These are phyloP conservation scores for Watsonalla cultraria DNA, from an alignment of 2,888 invertebrate species.

Conservation along the genomic window DNA sequence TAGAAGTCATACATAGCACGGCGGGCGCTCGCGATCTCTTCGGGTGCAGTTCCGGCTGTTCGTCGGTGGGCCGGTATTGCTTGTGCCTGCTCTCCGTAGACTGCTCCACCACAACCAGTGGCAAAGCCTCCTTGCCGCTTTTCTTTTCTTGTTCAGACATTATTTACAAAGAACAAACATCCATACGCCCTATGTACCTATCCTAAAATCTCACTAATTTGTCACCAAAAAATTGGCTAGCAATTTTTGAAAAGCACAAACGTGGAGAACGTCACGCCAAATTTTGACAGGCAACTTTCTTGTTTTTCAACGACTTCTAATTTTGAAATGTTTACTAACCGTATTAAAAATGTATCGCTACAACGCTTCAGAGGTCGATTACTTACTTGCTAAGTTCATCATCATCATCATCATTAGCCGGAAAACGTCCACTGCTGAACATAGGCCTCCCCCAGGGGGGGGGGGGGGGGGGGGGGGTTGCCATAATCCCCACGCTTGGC, in stretches of 20 bases:
- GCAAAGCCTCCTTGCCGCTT: conserved; percentile 30
- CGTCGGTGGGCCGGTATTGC: conserved; percentile 40
- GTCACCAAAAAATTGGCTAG: conserved; percentile 41
- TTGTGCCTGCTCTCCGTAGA: conserved; percentile 39
- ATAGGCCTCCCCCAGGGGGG: too few species aligned
- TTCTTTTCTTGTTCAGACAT: conserved; percentile 64
- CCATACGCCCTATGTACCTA: conserved; percentile 42
- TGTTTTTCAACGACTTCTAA: conserved; percentile 53
- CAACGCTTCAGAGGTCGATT: not conserved
- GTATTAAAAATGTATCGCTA: conserved; percentile 14
- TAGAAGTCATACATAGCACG: conserved; percentile 45
- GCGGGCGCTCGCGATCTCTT: conserved; percentile 53
- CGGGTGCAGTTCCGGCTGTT: conserved; percentile 41
- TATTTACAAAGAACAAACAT: conserved; percentile 41
- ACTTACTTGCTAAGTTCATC: too few species aligned
- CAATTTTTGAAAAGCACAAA: conserved; percentile 52
- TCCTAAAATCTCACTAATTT: conserved; percentile 44
- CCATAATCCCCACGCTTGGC: too few species aligned
- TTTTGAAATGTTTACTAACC: conserved; percentile 41
- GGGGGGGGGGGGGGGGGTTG: too few species aligned
- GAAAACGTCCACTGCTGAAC: too few species aligned
- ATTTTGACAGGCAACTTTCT: conserved; percentile 62
- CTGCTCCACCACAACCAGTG: conserved; percentile 47
- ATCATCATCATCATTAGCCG: too few species aligned
- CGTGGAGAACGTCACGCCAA: conserved; percentile 57